These are phyloP conservation scores for Cheilosia urbana DNA, from an alignment of 2,888 invertebrate genomes.

Conservation along the genomic window DNA sequence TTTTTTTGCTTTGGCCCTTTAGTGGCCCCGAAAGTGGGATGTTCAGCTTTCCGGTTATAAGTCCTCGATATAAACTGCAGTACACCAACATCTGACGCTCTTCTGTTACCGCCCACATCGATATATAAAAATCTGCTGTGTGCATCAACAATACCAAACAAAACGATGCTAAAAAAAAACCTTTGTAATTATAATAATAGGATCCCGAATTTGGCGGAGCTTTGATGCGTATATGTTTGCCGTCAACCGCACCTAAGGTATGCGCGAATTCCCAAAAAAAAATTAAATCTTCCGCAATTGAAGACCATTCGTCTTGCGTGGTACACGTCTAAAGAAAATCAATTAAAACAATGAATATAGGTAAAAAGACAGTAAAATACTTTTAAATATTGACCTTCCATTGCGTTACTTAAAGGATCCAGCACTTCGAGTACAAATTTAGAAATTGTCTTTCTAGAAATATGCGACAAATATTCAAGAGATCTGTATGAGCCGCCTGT, in stretches of 20 bases:
- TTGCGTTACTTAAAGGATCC: not conserved
- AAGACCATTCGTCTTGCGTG: slow-evolving; percentile 8
- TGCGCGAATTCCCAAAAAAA: slow-evolving; percentile 14
- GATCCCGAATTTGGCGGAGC: slow-evolving; percentile 12
- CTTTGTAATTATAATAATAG: slow-evolving; percentile 15
- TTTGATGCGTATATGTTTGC: slow-evolving; percentile 14
- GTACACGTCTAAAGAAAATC: slow-evolving; percentile 7
- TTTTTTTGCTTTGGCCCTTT: too few species aligned
- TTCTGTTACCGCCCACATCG: too few species aligned
- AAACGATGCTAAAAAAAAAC: too few species aligned
- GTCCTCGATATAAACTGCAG: too few species aligned
- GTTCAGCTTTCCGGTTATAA: too few species aligned
- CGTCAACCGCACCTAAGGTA: slow-evolving; percentile 13
- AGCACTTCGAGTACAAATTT: slow-evolving; percentile 14
- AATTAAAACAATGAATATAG: not conserved
- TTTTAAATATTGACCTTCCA: not conserved
- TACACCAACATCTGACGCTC: too few species aligned
- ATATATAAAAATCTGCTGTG: too few species aligned
- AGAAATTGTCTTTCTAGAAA: slow-evolving; percentile 3
- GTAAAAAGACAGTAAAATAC: not conserved
- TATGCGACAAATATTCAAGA: slow-evolving; percentile 18
- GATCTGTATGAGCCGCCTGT: slow-evolving; percentile 4
- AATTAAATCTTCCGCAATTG: not conserved
- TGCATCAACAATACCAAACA: not conserved
- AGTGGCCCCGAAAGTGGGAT: too few species aligned